Evolutionary conservation across 2,888 invertebrate species (phyloP).

Genomic region (Pollenia labialis): DNA sequence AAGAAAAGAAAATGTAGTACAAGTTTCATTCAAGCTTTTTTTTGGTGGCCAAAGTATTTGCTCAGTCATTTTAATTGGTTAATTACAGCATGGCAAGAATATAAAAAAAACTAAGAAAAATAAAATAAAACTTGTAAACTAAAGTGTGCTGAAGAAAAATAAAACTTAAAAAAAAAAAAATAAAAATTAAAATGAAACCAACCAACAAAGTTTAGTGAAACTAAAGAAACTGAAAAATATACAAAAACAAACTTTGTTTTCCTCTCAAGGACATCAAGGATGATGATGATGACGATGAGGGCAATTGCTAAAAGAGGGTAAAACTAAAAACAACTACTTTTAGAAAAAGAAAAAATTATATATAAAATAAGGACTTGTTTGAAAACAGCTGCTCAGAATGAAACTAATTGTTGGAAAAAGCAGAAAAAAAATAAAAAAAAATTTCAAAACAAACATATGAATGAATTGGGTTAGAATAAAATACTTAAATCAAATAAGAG

Average conservation of each 20-base stretch:
- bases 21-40: conserved; percentile 45
- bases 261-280: conserved; percentile 71
- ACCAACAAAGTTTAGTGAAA: conserved; percentile 41
- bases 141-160: conserved; percentile 56
- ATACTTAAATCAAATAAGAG: conserved; percentile 42
- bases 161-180: conserved; percentile 45
- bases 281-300: conserved; percentile 52
- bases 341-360: not conserved
- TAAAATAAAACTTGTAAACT: conserved; percentile 55
- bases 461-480: conserved; percentile 63
- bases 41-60: conserved; percentile 68
- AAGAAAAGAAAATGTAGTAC: conserved; percentile 38
- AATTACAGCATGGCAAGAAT: conserved; percentile 67
- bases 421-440: conserved; percentile 7
- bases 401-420: conserved; percentile 63
- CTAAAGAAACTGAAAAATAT: not conserved
- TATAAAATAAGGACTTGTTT: conserved; percentile 33
- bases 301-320: conserved; percentile 54
- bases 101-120: conserved; percentile 9
- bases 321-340: conserved; percentile 29
- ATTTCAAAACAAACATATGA: conserved; percentile 36
- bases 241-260: conserved; percentile 54
- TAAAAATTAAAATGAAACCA: conserved; percentile 44
- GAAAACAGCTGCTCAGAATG: conserved; percentile 66
- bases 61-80: conserved; percentile 72